Evolutionary conservation across 2,888 invertebrate genomes (phyloP).

Genomic region (Leptinotarsa juncta): DNA sequence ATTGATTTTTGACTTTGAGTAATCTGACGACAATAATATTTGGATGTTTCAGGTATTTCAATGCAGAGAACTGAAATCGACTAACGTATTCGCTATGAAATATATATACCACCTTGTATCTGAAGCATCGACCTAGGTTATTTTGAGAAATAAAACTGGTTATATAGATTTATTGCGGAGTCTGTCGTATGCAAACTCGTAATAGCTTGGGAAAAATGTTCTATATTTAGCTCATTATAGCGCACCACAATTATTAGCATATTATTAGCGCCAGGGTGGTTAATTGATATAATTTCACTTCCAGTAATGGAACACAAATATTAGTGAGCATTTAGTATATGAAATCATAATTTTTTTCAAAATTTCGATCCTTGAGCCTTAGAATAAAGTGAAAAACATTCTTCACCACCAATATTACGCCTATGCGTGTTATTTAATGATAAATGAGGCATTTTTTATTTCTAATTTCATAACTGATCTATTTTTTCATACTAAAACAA

Average conservation of each 20-base stretch:
- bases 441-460: too few relatives aligned
- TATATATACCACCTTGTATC: constrained; percentile 1
- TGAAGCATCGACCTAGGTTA: constrained; percentile 40
- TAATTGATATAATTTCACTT: constrained; percentile 9
- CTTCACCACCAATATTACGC: neutral
- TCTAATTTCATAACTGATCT: too few relatives aligned
- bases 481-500: too few relatives aligned
- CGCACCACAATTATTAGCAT: constrained; percentile 51
- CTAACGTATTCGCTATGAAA: neutral
- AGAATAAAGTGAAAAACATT: neutral
- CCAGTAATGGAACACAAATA: neutral
- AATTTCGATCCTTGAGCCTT: neutral
- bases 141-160: constrained; percentile 52
- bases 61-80: too few relatives aligned
- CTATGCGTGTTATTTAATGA: too few relatives aligned
- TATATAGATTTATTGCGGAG: constrained; percentile 47
- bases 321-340: neutral
- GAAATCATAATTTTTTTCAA: neutral
- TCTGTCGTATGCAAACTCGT: constrained; percentile 35
- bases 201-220: constrained; percentile 43
- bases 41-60: too few relatives aligned
- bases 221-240: constrained; percentile 51
- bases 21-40: too few relatives aligned
- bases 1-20: too few relatives aligned
- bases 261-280: constrained; percentile 44